phyloP scores from a whole-genome alignment of 2,888 invertebrate genomes.

The Cryptocephalus primarius region DNA sequence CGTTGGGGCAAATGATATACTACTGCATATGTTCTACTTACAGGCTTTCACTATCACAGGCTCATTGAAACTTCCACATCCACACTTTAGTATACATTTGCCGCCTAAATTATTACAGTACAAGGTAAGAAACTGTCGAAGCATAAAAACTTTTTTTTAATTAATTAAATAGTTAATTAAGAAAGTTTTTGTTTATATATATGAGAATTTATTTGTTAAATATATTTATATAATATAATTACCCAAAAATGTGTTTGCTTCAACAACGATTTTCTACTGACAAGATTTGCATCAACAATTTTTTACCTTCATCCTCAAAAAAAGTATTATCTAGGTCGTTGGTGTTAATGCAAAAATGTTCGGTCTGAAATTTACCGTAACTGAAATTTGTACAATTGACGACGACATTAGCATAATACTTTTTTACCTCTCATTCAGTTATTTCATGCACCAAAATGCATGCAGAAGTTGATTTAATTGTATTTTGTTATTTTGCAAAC shows the following conservation, averaged over 20 bases:
- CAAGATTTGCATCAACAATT: conserved; percentile 7
- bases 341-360: conserved; percentile 4
- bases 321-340: conserved; percentile 15
- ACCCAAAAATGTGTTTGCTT: too few relatives aligned
- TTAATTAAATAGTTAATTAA: background rate
- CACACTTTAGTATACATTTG: conserved; percentile 29
- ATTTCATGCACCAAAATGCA: conserved; percentile 7
- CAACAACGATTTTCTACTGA: too few relatives aligned
- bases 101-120: conserved; percentile 6
- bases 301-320: conserved; percentile 19
- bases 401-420: conserved; percentile 10
- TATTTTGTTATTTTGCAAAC: background rate
- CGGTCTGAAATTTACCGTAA: background rate
- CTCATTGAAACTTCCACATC: conserved; percentile 12
- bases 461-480: background rate
- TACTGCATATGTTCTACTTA: conserved; percentile 18
- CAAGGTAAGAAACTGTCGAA: conserved; percentile 19
- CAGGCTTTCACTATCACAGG: conserved; percentile 12
- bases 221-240: too few relatives aligned
- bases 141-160: background rate
- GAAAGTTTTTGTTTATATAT: too few relatives aligned
- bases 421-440: conserved; percentile 23
- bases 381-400: background rate
- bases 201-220: too few relatives aligned
- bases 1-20: conserved; percentile 32